Evolutionary conservation across 2,113 vertebrate genomes (phyloP).

Genomic region (Naja naja): DNA sequence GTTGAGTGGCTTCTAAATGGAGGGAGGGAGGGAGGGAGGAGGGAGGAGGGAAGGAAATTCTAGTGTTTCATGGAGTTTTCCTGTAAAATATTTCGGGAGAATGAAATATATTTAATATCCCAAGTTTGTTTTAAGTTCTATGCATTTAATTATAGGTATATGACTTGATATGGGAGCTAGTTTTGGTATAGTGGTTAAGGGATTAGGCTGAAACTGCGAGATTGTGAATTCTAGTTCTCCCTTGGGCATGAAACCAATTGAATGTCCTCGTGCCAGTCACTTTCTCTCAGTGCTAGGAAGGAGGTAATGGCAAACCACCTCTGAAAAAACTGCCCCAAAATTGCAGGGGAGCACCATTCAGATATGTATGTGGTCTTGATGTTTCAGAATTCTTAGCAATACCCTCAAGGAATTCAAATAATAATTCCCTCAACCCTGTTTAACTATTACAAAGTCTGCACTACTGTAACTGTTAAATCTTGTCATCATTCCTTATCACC

Average conservation of each 20-base stretch:
- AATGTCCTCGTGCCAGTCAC: background rate
- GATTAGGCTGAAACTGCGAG: background rate
- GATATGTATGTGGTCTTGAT: background rate
- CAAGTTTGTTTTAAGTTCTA: background rate
- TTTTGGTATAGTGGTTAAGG: background rate
- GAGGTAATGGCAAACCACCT: background rate
- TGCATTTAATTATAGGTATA: background rate
- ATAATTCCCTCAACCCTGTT: no score
- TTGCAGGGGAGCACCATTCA: background rate
- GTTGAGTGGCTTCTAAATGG: background rate
- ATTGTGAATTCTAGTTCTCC: background rate
- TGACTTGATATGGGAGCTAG: background rate
- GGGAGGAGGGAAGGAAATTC: background rate
- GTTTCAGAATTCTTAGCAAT: background rate
- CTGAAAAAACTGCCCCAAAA: background rate
- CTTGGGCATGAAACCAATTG: background rate
- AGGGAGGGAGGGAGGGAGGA: background rate
- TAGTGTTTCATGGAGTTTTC: background rate
- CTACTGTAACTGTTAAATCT: no score
- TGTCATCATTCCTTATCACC: no score
- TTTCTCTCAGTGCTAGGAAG: background rate
- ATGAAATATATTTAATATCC: background rate
- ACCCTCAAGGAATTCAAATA: background rate
- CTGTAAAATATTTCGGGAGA: background rate
- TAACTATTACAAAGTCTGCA: no score